Base-by-base conservation (phyloP, 2,113 vertebrate genomes). In the Notarius quadriscutis region DNA sequence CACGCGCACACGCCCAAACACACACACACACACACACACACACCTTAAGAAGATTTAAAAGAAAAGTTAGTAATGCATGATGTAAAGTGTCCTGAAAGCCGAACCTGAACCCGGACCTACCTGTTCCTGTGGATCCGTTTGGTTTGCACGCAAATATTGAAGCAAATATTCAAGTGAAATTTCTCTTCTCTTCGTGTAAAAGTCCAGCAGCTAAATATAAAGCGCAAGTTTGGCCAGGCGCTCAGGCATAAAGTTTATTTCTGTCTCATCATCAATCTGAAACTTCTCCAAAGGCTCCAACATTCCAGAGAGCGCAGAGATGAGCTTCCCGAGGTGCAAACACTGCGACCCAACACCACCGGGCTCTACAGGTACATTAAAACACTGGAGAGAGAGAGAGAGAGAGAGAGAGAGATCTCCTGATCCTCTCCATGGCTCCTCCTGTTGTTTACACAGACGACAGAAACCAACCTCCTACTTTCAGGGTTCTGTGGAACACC, bases 131-230 rank as follows among this genome's bases (percentile, higher is more conserved):
- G 41, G 48, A 51, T 51, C 48, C 11, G 41, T 41, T 41, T 4
- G 41, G 74, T 25, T 25, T 51, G 20, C 74, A 27, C 48, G 22
- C 20, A 20, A 9, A 41, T 41, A 18, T 5, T 4, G 3, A 4
- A 41, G 41, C 4, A 4, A 41, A 41, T 41, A 18, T 5, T 4
- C 2, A 4, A 41, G 41, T 3, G 3, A 41, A 50, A 53, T 14
- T 57, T 9, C 51, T 30, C n/a, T 79, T 51, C 77, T 30, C 12
- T 7, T 51, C 30, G 25, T 41, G 41, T 79, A 41, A 15, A 55
- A n/a, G 77, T 57, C 77, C 74, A n/a, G n/a, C 25, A 79, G 77
- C 51, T 79, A 57, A 55, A 79, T 79, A 79, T 79, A 79, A 79
- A 79, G 25, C 51, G 9, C 25, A 57, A 3, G 25, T 78, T 27